phyloP scores from a whole-genome alignment of 2,113 vertebrate genomes.

The Gobiocypris rarus region DNA sequence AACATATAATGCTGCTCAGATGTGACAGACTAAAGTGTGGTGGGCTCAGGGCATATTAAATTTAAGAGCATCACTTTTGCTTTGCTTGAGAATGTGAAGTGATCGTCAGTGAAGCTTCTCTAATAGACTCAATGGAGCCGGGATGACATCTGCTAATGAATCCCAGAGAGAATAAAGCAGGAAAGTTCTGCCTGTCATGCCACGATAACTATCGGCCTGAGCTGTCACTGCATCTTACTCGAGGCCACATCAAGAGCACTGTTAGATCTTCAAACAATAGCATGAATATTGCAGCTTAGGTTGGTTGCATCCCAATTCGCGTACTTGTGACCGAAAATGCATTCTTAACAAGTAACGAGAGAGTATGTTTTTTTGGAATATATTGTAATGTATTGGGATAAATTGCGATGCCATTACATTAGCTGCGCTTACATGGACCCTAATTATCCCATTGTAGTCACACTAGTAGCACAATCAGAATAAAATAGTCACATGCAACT shows the following conservation, averaged over 20 bases:
- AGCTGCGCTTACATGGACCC: too few species aligned
- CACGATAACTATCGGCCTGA: slow-evolving; percentile 19
- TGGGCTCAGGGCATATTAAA: slow-evolving; percentile 31
- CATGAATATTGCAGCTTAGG: not conserved
- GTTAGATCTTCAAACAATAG: not conserved
- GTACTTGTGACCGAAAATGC: not conserved
- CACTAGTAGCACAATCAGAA: too few species aligned
- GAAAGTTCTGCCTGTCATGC: slow-evolving; percentile 29
- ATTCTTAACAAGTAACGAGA: not conserved
- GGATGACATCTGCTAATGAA: slow-evolving; percentile 37
- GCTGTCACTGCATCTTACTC: slow-evolving; percentile 32
- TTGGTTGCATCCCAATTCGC: not conserved
- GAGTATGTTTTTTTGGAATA: too few species aligned
- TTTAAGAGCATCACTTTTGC: slow-evolving; percentile 19
- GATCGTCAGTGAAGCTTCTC: slow-evolving; percentile 29
- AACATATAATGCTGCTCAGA: slow-evolving; percentile 16
- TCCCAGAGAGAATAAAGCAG: slow-evolving; percentile 31
- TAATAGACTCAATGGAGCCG: slow-evolving; percentile 16
- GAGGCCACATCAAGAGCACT: not conserved
- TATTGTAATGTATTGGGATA: too few species aligned
- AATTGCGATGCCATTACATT: not conserved
- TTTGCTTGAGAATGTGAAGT: slow-evolving; percentile 5
- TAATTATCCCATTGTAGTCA: too few species aligned
- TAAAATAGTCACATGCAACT: too few species aligned
- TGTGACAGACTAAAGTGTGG: slow-evolving; percentile 15